A percentile compares a stretch with the other conserved stretches of the same genome.
Evolutionary conservation across 2,888 invertebrate genomes (phyloP).

Genomic region (Melanophora roralis): DNA sequence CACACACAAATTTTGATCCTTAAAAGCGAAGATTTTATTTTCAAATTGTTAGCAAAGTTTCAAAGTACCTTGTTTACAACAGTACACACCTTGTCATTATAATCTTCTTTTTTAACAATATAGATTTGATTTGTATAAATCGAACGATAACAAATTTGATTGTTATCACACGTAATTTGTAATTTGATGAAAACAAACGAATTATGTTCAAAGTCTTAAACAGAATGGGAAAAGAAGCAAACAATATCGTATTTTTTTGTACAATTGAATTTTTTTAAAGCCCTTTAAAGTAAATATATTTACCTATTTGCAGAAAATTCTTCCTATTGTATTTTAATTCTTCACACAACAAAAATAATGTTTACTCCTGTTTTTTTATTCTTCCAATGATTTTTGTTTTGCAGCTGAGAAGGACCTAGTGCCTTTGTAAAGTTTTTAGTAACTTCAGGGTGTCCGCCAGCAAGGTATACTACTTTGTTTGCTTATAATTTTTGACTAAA

Average conservation of each 20-base stretch:
- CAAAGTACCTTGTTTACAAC: neutral
- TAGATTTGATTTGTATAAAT: constrained; percentile 12
- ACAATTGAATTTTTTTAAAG: no score
- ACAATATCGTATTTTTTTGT: neutral
- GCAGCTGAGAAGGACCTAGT: no score
- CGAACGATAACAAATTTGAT: constrained; percentile 64
- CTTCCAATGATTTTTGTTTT: no score
- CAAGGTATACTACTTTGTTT: no score
- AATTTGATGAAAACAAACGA: constrained; percentile 76
- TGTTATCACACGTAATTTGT: constrained; percentile 76
- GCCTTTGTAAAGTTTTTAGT: no score
- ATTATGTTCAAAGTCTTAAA: constrained; percentile 68
- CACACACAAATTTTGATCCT: neutral
- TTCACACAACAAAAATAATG: no score
- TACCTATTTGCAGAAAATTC: no score
- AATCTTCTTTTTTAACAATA: constrained; percentile 22
- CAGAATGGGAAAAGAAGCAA: constrained; percentile 9
- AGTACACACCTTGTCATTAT: constrained; percentile 36
- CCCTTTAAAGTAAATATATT: no score
- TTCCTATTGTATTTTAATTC: no score
- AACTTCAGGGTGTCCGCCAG: no score
- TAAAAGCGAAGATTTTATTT: neutral
- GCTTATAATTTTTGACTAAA: no score
- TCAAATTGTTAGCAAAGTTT: neutral
- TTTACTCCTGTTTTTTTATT: no score